phyloP scores from a whole-genome alignment of 2,113 vertebrate genomes.

The Ariopsis seemanni region DNA sequence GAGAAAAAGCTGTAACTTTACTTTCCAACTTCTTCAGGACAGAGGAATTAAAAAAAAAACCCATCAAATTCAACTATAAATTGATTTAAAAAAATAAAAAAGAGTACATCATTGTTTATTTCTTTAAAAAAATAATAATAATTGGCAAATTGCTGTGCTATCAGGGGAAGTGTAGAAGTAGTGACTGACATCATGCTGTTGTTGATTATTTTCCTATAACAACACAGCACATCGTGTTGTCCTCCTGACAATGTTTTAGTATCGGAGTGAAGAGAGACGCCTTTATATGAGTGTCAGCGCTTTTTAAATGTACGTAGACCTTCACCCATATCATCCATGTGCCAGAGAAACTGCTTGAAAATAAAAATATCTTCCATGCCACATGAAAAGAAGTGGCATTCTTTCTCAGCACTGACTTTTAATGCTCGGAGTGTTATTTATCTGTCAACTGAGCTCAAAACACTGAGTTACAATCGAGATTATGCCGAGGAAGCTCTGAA shows the following conservation, averaged over 20 bases:
- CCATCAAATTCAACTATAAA: no score
- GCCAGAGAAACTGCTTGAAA: background rate
- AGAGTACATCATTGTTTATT: background rate
- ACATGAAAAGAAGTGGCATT: background rate
- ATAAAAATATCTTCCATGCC: background rate
- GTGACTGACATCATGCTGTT: background rate
- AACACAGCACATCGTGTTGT: background rate
- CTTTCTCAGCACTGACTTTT: background rate
- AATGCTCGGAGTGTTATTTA: background rate
- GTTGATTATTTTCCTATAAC: slow-evolving; percentile 8
- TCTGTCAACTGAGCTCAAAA: background rate
- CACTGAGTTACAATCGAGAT: background rate
- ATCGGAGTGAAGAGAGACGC: slow-evolving; percentile 11
- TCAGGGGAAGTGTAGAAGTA: background rate
- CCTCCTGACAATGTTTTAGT: background rate
- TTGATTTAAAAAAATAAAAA: no score
- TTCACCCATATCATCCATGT: slow-evolving; percentile 12
- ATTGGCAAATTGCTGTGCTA: background rate
- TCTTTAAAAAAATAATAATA: background rate
- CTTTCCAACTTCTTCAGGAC: no score
- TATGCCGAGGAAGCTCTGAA: background rate
- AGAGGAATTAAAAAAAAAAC: no score
- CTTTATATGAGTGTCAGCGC: slow-evolving; percentile 1
- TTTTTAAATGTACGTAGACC: background rate
- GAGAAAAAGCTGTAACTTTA: background rate